Conservation (phyloP, 2,888 invertebrate genomes). For the Phaonia tiefii region DNA sequence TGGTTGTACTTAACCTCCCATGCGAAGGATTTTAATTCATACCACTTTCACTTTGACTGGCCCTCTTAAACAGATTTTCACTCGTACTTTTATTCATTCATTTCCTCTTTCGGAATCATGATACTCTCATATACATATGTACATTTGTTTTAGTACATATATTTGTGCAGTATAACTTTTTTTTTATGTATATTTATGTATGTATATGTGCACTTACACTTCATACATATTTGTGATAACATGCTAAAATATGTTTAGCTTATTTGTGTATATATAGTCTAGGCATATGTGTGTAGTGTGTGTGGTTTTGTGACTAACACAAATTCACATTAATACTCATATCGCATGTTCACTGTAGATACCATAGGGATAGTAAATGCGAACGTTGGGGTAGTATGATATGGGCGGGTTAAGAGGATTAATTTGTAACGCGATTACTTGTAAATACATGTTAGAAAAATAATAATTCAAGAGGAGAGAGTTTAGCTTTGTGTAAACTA, state of each 20-base stretch:
- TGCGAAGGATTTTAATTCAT: conserved; percentile 7
- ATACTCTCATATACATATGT: too few relatives aligned
- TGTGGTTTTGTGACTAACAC: conserved; percentile 1
- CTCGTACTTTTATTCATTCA: conserved; percentile 11
- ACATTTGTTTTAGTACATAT: too few relatives aligned
- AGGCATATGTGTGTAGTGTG: conserved; percentile 14
- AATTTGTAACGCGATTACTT: too few relatives aligned
- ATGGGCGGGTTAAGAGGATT: neutral
- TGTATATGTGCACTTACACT: conserved; percentile 8
- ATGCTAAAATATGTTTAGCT: conserved; percentile 53
- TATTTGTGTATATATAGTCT: conserved; percentile 50
- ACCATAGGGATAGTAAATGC: neutral
- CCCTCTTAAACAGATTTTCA: neutral
- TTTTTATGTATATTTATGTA: neutral
- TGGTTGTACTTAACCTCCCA: neutral
- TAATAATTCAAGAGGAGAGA: too few relatives aligned
- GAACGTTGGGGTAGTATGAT: conserved; percentile 10
- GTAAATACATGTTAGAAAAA: too few relatives aligned
- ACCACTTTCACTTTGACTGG: conserved; percentile 4
- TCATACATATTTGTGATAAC: conserved; percentile 38
- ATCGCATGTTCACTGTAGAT: neutral
- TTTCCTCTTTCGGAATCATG: neutral
- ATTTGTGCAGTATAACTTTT: too few relatives aligned
- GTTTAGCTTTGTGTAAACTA: too few relatives aligned
- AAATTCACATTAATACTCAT: neutral